A percentile compares a stretch with the other conserved stretches of the same genome.
Evolutionary conservation across 2,888 invertebrate genomes (phyloP).

Genomic region (Oligia latruncula): DNA sequence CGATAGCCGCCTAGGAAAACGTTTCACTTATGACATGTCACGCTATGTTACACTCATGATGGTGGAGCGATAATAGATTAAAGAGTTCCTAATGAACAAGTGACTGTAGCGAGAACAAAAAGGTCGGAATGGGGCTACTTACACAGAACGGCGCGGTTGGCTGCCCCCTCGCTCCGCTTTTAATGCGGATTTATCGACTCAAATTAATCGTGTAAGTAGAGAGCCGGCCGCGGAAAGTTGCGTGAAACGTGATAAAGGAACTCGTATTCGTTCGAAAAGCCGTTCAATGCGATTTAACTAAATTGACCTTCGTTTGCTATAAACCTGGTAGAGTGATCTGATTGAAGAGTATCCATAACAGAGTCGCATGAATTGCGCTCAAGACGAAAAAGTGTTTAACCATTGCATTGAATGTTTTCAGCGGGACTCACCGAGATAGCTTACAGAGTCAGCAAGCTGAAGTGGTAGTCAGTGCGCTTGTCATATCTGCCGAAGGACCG

Average conservation of each 20-base stretch:
- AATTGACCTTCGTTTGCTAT: conserved; percentile 76
- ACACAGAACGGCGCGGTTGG: conserved; percentile 84
- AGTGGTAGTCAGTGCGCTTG: conserved; percentile 31
- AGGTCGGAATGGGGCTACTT: conserved; percentile 83
- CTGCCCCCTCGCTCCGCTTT: conserved; percentile 85
- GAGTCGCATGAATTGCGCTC: conserved; percentile 8
- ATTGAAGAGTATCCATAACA: conserved; percentile 21
- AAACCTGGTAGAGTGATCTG: conserved; percentile 66
- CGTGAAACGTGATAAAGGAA: conserved; percentile 87
- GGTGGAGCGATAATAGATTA: conserved; percentile 73
- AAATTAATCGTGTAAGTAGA: conserved; percentile 90
- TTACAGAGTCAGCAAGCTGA: conserved; percentile 19
- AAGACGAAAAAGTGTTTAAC: conserved; percentile 8
- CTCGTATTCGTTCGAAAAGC: conserved; percentile 80
- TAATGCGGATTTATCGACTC: conserved; percentile 90
- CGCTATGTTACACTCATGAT: conserved; percentile 68
- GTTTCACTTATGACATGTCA: conserved; percentile 71
- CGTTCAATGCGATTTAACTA: conserved; percentile 81
- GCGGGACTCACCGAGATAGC: conserved; percentile 5
- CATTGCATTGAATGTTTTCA: conserved; percentile 32
- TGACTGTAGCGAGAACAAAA: conserved; percentile 81
- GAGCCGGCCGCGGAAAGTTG: conserved; percentile 85
- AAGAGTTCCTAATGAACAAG: conserved; percentile 75
- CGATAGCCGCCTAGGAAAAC: conserved; percentile 73
- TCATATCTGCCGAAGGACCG: conserved; percentile 36